These are phyloP conservation scores for Acrocyrtus sp. DNA, from an alignment of 2,888 invertebrate genomes.

Conservation along the genomic window DNA sequence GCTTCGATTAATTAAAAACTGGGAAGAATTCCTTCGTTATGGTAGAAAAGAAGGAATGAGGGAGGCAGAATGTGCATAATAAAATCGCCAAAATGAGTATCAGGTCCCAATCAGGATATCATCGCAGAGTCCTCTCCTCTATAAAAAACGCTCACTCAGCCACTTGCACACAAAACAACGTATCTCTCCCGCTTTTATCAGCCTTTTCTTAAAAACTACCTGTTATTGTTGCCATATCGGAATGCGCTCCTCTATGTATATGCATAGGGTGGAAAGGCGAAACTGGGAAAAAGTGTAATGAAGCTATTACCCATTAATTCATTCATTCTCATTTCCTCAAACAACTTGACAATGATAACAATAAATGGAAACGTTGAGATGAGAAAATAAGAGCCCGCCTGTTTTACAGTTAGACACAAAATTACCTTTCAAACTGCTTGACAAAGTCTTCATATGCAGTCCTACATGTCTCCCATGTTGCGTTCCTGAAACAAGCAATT, in stretches of 20 bases:
- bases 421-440: conserved; percentile 93
- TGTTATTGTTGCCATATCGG: too few species aligned
- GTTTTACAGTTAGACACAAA: conserved; percentile 61
- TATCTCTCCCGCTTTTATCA: too few species aligned
- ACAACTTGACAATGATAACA: conserved; percentile 48
- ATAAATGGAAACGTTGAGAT: conserved; percentile 40
- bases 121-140: conserved; percentile 2
- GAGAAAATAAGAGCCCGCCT: too few species aligned
- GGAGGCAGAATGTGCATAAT: conserved; percentile 25
- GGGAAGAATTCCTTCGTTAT: conserved; percentile 45
- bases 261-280: too few species aligned
- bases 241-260: too few species aligned
- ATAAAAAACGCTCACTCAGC: too few species aligned
- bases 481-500: conserved; percentile 68
- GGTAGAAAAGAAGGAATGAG: conserved; percentile 18
- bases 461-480: conserved; percentile 95
- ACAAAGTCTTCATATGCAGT: conserved; percentile 95
- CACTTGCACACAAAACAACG: too few species aligned
- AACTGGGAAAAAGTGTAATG: too few species aligned
- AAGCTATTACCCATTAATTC: too few species aligned
- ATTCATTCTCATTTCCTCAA: conserved; percentile 42
- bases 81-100: conserved; percentile 38
- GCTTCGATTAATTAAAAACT: conserved; percentile 50
- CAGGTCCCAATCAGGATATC: conserved; percentile 41
- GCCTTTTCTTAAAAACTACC: too few species aligned